Evolutionary conservation across 2,888 invertebrate genomes (phyloP).

Genomic region (Amphipyra berbera): DNA sequence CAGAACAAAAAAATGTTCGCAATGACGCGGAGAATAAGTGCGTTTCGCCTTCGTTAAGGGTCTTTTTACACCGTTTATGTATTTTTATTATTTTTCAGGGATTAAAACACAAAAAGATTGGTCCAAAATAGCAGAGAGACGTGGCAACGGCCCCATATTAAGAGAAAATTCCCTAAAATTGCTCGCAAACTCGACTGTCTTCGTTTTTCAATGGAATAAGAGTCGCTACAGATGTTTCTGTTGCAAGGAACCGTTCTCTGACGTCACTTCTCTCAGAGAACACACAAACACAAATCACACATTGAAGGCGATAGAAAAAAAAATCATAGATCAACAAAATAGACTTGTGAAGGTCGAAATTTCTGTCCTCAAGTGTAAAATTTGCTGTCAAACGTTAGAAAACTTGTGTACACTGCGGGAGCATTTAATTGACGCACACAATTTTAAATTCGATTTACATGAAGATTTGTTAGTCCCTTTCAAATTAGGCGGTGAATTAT

Average conservation of each 20-base stretch:
- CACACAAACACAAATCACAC: constrained; percentile 71
- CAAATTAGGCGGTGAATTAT: constrained; percentile 69
- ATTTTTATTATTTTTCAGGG: constrained; percentile 31
- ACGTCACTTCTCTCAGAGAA: constrained; percentile 68
- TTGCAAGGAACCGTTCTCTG: constrained; percentile 79
- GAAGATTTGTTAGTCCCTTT: constrained; percentile 81
- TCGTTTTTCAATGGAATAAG: constrained; percentile 83
- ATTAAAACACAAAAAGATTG: constrained; percentile 59
- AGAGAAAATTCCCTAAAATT: constrained; percentile 88
- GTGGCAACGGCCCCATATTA: constrained; percentile 73
- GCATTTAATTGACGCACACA: constrained; percentile 70
- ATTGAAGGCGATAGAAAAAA: constrained; percentile 74
- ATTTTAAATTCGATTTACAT: constrained; percentile 61
- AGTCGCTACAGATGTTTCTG: constrained; percentile 81
- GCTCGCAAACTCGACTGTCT: constrained; percentile 76
- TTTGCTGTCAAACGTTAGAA: constrained; percentile 65
- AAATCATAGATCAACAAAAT: constrained; percentile 80
- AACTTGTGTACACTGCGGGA: constrained; percentile 63
- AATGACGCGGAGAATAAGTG: no score
- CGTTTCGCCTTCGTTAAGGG: no score
- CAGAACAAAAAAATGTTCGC: no score
- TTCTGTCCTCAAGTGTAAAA: constrained; percentile 72
- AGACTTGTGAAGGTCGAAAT: constrained; percentile 81
- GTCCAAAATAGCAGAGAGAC: constrained; percentile 69
- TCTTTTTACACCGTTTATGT: no score